These are phyloP conservation scores for Oxyruncus cristatus DNA, from an alignment of 2,113 vertebrate species.

Conservation along the genomic window DNA sequence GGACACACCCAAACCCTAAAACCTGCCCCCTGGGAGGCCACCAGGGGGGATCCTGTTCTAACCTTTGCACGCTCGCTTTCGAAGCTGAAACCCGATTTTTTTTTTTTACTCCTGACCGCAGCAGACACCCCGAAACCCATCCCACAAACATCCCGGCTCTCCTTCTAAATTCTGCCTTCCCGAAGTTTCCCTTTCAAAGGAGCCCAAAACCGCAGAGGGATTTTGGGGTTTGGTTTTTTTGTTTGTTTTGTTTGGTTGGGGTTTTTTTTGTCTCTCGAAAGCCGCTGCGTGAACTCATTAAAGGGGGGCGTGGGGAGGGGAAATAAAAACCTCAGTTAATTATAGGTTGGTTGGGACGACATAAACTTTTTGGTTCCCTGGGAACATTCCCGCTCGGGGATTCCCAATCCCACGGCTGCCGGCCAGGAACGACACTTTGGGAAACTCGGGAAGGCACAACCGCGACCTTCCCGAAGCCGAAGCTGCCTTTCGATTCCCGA, in stretches of 20 bases:
- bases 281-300: slow-evolving; percentile 20
- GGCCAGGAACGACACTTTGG: no score
- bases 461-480: fast-evolving
- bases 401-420: slow-evolving; percentile 43
- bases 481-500: neutral
- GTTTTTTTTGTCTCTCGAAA: neutral
- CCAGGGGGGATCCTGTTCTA: no score
- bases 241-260: no score
- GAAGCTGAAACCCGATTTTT: neutral
- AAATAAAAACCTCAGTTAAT: neutral
- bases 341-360: neutral
- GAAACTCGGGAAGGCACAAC: neutral
- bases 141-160: neutral
- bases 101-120: neutral
- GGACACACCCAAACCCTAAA: neutral
- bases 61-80: fast-evolving
- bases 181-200: slow-evolving; percentile 16
- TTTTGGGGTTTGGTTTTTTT: neutral
- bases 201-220: slow-evolving; percentile 28
- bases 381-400: neutral
- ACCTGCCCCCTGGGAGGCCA: neutral
- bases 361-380: neutral
- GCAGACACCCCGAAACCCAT: neutral
- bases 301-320: no score
- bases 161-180: neutral